Conservation (phyloP, 2,113 vertebrate genomes). For the Anas platyrhynchos region DNA sequence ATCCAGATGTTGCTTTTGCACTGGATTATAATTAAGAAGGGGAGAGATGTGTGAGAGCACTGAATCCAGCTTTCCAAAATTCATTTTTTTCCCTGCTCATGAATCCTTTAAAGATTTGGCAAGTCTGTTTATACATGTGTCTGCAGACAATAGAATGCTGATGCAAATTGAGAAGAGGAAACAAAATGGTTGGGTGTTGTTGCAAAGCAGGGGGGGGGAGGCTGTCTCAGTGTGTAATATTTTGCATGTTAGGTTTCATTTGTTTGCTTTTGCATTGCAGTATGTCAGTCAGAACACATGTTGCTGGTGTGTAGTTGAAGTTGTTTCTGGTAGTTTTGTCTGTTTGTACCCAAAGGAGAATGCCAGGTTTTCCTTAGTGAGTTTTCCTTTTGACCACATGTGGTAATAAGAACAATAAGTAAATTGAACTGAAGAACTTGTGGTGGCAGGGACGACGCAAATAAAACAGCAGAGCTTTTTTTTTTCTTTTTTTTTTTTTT, state of each 20-base stretch:
- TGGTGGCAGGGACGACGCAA: background rate
- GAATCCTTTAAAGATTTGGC: background rate
- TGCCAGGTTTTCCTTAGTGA: background rate
- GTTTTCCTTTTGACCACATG: background rate
- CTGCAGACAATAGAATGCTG: constrained; percentile 25
- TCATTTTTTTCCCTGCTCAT: background rate
- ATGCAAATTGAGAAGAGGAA: constrained; percentile 22
- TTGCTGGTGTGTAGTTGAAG: background rate
- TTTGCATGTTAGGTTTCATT: background rate
- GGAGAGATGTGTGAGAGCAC: background rate
- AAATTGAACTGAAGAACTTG: background rate
- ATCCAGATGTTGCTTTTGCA: background rate
- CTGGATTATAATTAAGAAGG: background rate
- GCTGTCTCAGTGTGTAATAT: background rate
- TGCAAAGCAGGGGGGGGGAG: background rate
- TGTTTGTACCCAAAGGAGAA: background rate
- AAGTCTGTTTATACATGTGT: constrained; percentile 14
- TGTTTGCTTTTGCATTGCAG: background rate
- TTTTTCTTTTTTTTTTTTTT: background rate
- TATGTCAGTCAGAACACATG: background rate
- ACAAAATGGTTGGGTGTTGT: background rate
- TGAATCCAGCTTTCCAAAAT: background rate
- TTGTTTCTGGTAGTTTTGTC: background rate
- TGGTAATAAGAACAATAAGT: background rate
- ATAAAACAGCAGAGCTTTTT: background rate